phyloP scores from a whole-genome alignment of 2,888 invertebrate genomes.

The Netelia melanura region DNA sequence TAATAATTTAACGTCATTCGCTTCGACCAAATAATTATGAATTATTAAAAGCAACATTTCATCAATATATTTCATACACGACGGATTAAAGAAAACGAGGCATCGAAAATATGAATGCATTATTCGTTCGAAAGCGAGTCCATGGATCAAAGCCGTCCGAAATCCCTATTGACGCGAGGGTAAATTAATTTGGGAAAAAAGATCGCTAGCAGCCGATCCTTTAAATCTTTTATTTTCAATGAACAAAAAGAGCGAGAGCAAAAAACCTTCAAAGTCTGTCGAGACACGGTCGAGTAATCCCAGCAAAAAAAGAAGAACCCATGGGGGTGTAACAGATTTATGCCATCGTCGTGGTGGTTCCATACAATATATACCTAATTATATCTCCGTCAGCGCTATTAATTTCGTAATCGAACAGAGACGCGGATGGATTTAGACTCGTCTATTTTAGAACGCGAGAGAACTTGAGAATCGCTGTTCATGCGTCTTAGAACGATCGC shows the following conservation, averaged over 20 bases:
- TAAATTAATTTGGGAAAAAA: constrained; percentile 58
- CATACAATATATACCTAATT: constrained; percentile 16
- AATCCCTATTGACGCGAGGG: constrained; percentile 24
- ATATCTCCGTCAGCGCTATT: neutral
- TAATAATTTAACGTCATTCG: too few relatives aligned
- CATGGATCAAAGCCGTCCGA: constrained; percentile 15
- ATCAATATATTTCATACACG: too few relatives aligned
- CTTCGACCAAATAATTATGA: too few relatives aligned
- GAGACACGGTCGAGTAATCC: constrained; percentile 68
- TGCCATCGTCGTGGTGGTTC: constrained; percentile 38
- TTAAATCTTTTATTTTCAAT: constrained; percentile 57
- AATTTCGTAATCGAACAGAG: neutral
- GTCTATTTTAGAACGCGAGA: neutral
- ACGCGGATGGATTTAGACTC: neutral
- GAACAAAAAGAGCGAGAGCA: constrained; percentile 23
- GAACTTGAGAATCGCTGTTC: neutral
- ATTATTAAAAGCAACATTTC: too few relatives aligned
- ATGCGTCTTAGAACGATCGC: neutral
- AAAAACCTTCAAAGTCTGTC: constrained; percentile 62
- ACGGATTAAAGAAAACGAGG: neutral
- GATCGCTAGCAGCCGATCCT: constrained; percentile 28
- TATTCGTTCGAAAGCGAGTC: neutral
- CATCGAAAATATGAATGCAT: neutral
- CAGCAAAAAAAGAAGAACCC: constrained; percentile 70
- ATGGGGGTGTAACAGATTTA: constrained; percentile 71